Evolutionary conservation across 1,140 invertebrate species (phyloP), one percentile per base, ranked within the genome.

Genomic region (Drosophila rufa): DNA sequence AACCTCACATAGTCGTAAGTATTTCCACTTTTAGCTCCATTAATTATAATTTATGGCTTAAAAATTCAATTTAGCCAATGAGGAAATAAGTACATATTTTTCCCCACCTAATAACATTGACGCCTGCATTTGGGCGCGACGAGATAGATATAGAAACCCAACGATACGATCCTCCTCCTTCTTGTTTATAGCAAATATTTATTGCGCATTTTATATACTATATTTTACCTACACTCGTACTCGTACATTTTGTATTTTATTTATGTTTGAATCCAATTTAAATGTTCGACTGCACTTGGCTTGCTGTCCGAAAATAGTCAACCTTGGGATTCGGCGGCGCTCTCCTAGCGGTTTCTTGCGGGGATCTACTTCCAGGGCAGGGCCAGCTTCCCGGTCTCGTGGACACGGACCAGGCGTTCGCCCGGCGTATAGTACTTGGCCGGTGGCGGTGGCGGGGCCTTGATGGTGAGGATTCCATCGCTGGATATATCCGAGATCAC

Each of bases 391-490:
- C 91, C 91, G 3, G 92, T 92, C 45, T 92, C 91, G 50, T 92
- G 79, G 8, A 92, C 79, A 0, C 79, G 81, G 1, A 92, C 79
- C 38, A 89, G 22, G 1, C 92, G 80, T 51, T 92, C 92, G 0
- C 68, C 66, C 19, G 92, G 80, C 5, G 36, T 69, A 22, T 91
- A 91, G 66, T 86, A 92, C 30, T 91, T 90, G 55, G 89, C 81
- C 38, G 82, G 82, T 2, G 91, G 91, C 79, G 94, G 93, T 83
- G 95, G 91, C 3, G 96, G 96, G 0, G 95, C 96, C 30, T 94
- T 95, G 14, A 97, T 95, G 0, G 95, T 96, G 15, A 97, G 91
- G n/a, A 97, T 94, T 12, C 96, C 96, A 91, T 97, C 96, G 0
- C 95, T 95, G 30, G 96, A 96, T 61, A 97, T 92, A 22, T 94